phyloP scores from a whole-genome alignment of 2,113 vertebrate genomes.

The Pseudois nayaur region DNA sequence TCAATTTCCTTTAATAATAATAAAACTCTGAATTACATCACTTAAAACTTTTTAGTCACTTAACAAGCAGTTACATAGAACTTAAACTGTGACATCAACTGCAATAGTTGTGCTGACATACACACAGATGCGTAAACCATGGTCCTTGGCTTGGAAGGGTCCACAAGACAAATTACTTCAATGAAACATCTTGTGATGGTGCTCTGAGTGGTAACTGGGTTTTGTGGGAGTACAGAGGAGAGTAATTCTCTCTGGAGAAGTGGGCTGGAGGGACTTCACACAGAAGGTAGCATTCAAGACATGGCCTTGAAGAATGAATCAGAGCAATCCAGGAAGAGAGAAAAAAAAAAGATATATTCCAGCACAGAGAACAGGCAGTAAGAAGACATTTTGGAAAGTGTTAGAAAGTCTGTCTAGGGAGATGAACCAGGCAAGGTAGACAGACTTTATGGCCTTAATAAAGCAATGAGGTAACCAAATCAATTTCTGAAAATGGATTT shows the following conservation, averaged over 20 bases:
- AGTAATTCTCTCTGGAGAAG: neutral
- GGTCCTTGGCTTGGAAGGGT: neutral
- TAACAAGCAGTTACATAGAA: neutral
- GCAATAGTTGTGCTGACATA: neutral
- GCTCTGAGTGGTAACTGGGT: neutral
- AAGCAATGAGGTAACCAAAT: conserved; percentile 16
- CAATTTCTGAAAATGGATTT: conserved; percentile 21
- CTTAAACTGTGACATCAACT: neutral
- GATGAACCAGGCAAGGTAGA: neutral
- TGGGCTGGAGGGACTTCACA: neutral
- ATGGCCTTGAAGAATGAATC: neutral
- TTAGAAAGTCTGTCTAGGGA: neutral
- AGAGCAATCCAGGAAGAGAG: neutral
- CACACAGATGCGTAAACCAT: neutral
- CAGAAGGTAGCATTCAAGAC: neutral
- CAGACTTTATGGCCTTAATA: neutral
- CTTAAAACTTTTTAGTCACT: neutral
- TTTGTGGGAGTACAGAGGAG: neutral
- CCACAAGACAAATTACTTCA: neutral
- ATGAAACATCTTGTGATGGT: neutral
- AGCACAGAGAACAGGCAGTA: neutral
- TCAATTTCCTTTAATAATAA: neutral
- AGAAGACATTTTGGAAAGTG: neutral
- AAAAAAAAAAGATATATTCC: neutral
- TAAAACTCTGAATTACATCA: neutral